phyloP scores from a whole-genome alignment of 2,113 vertebrate species.

The Mus pahari region DNA sequence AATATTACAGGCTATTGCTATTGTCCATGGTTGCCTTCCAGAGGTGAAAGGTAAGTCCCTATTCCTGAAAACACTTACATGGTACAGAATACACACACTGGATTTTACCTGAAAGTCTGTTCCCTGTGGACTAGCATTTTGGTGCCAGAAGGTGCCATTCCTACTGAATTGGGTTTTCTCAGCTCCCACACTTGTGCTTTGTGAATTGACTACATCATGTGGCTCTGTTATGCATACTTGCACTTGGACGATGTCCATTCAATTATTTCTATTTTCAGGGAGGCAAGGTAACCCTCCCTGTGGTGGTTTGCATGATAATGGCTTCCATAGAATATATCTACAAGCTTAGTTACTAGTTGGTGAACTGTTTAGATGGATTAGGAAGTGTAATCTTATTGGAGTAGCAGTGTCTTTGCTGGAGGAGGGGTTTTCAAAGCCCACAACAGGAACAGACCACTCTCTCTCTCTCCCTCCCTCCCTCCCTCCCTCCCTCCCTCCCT shows the following conservation, averaged over 20 bases:
- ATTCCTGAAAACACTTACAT: not conserved
- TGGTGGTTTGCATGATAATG: not conserved
- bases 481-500: not conserved
- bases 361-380: not conserved
- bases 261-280: not conserved
- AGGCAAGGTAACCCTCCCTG: no score
- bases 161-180: not conserved
- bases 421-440: not conserved
- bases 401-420: not conserved
- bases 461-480: not conserved
- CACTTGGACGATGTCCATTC: not conserved
- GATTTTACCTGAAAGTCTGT: not conserved
- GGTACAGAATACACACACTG: not conserved
- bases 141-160: not conserved
- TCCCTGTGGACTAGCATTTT: not conserved
- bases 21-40: not conserved
- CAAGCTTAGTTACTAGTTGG: not conserved
- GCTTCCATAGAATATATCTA: not conserved
- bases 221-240: not conserved
- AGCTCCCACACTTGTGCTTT: accelerated
- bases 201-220: accelerated
- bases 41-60: not conserved
- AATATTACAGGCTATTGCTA: not conserved
- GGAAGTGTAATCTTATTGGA: not conserved
- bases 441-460: no score